Evolutionary conservation across 2,113 vertebrate species (phyloP).

Genomic region (Chionodraco myersi): DNA sequence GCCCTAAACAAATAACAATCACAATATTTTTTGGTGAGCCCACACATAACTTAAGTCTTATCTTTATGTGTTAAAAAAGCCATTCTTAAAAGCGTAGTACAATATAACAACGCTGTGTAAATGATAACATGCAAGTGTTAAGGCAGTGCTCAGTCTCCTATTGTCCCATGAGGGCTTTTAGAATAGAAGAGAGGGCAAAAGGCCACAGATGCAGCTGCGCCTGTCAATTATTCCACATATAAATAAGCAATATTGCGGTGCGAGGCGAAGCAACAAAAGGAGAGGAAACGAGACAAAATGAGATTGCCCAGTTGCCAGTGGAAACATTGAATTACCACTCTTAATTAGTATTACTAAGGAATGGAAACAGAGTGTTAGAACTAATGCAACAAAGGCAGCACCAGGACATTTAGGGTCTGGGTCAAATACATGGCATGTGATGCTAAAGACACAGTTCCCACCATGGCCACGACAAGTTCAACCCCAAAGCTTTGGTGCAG

Average conservation of each 20-base stretch:
- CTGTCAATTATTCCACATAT: constrained; percentile 30
- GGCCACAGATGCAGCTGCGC: constrained; percentile 34
- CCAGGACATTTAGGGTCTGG: constrained; percentile 4
- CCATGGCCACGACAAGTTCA: constrained; percentile 44
- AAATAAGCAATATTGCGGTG: constrained; percentile 11
- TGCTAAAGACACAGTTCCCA: constrained; percentile 63
- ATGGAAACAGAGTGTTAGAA: constrained; percentile 6
- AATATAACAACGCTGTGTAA: constrained; percentile 1
- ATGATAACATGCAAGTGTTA: constrained; percentile 13
- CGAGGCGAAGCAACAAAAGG: constrained; percentile 23
- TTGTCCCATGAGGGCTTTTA: constrained; percentile 23
- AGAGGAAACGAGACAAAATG: constrained; percentile 49
- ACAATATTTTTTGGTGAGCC: constrained; percentile 10
- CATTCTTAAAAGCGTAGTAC: background rate
- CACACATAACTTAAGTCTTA: background rate
- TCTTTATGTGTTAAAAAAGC: background rate
- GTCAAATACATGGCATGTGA: constrained; percentile 32
- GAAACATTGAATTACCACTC: constrained; percentile 27
- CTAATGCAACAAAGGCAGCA: constrained; percentile 29
- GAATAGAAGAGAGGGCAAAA: constrained; percentile 23
- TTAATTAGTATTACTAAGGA: constrained; percentile 17
- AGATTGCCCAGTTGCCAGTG: constrained; percentile 6
- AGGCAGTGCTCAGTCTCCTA: constrained; percentile 19
- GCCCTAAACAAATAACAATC: constrained; percentile 20
- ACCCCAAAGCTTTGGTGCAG: constrained; percentile 3